A percentile compares a stretch with the other conserved stretches of the same genome.
These are phyloP conservation scores for Pachypeltis micranthus DNA, from an alignment of 1,140 invertebrate genomes.

Conservation along the genomic window DNA sequence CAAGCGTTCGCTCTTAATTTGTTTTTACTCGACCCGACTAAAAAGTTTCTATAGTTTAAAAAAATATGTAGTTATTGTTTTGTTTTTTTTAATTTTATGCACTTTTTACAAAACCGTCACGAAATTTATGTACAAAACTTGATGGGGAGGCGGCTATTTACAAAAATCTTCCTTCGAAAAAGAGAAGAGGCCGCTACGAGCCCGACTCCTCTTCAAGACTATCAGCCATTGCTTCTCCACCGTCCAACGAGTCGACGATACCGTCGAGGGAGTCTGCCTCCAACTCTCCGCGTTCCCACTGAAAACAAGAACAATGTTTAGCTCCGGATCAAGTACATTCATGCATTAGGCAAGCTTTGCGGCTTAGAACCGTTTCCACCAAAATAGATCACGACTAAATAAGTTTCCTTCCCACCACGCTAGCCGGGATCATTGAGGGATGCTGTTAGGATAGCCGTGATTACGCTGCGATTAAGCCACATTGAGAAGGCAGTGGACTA, in stretches of 20 bases:
- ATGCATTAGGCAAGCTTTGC: no score
- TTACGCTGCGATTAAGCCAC: no score
- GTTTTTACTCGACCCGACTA: neutral
- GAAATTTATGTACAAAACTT: neutral
- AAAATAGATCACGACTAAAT: no score
- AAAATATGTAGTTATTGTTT: neutral
- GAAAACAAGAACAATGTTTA: neutral
- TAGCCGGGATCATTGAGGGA: no score
- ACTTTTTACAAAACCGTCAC: no score
- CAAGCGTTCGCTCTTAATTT: neutral
- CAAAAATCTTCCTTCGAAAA: neutral
- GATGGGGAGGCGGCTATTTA: neutral
- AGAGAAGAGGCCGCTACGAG: neutral
- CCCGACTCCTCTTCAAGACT: neutral
- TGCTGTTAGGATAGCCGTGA: no score
- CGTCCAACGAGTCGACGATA: neutral
- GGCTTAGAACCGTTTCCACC: no score
- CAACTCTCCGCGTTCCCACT: constrained; percentile 3
- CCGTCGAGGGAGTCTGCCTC: constrained; percentile 1
- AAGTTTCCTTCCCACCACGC: no score
- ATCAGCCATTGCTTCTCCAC: neutral
- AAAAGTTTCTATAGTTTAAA: neutral
- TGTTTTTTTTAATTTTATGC: no score
- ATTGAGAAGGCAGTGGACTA: no score
- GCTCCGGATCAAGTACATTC: no score